Conservation (phyloP, 2,113 vertebrate species). For the Eretmochelys imbricata region DNA sequence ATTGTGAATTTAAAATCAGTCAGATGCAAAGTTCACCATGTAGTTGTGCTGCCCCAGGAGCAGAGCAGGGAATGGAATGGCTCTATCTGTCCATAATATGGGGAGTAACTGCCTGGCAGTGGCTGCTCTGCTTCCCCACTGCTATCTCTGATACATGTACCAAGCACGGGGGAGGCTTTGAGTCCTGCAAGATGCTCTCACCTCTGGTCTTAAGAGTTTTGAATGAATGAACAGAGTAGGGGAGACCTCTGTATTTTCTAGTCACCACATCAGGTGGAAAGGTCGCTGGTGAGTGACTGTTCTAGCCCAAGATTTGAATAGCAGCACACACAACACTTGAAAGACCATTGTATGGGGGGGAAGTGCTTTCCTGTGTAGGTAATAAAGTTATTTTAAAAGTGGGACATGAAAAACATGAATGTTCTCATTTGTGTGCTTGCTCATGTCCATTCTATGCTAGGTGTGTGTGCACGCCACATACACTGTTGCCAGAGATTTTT, state of each 20-base stretch:
- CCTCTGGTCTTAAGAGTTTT: background rate
- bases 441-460: no score
- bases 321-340: background rate
- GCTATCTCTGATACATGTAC: background rate
- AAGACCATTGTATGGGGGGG: background rate
- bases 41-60: background rate
- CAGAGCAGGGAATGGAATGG: background rate
- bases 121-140: background rate
- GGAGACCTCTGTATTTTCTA: background rate
- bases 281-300: background rate
- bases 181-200: accelerated
- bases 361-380: background rate
- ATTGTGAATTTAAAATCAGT: background rate
- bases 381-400: background rate
- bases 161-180: accelerated
- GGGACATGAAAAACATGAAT: background rate
- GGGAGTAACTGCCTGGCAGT: background rate
- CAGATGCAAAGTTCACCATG: background rate
- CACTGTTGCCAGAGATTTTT: no score
- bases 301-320: background rate
- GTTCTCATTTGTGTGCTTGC: background rate
- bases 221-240: background rate
- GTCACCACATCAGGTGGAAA: background rate
- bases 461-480: no score
- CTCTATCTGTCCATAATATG: background rate